phyloP scores from a whole-genome alignment of 1,140 invertebrate genomes.

The Pteromalus puparum region DNA sequence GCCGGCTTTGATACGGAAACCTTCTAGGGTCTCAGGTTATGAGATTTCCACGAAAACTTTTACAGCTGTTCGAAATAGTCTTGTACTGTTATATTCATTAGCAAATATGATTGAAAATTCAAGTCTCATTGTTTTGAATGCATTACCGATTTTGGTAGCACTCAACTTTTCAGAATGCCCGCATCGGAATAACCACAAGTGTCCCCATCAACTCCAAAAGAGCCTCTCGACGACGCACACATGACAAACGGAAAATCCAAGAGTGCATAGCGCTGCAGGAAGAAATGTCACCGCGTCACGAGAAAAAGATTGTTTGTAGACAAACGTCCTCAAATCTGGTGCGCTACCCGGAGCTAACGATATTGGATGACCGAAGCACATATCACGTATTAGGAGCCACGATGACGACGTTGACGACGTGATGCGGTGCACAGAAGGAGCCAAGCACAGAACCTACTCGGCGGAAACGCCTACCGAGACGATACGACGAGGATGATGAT shows the following conservation, averaged over 20 bases:
- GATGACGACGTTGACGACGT: not conserved
- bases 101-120: no score
- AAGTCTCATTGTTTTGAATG: no score
- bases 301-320: not conserved
- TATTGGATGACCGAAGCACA: not conserved
- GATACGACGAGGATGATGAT: slow-evolving; percentile 17
- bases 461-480: not conserved
- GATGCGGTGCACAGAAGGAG: not conserved
- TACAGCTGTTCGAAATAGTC: not conserved
- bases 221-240: not conserved
- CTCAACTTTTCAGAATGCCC: no score
- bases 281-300: slow-evolving; percentile 5
- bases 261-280: not conserved
- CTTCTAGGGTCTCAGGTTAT: not conserved
- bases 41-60: not conserved
- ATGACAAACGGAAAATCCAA: not conserved
- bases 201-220: not conserved
- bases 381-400: not conserved
- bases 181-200: no score
- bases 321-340: slow-evolving; percentile 12
- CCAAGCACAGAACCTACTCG: not conserved
- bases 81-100: no score
- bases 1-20: no score
- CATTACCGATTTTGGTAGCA: no score
- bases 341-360: not conserved